Base-by-base conservation (phyloP, 2,888 invertebrate genomes). In the Cantharis flavilabris region DNA sequence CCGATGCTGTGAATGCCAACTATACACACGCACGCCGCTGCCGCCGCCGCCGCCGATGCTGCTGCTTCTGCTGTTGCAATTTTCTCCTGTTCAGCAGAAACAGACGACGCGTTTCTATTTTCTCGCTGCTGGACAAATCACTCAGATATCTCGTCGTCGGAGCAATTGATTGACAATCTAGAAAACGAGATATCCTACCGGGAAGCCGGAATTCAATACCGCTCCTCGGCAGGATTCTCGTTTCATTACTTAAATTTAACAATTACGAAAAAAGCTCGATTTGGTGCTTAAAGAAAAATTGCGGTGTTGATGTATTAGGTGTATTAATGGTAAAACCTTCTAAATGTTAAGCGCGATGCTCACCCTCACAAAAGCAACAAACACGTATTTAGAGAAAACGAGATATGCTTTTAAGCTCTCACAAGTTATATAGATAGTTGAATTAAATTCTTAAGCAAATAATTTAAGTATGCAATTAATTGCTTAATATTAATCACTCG, bases 1-100 rank as follows among this genome's bases (percentile, higher is more conserved):
- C 75, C 77, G 75, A 77, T 70, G 18, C 75, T 74, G 69, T 75
- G 77, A 71, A 70, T 75, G 74, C 74, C 77, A 74, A 30, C 70
- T 72, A 73, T 30, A 63, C 30, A 63, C 30, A 49, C 49, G 49
- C 49, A 49, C 49, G 49, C 49, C 49, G 49, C 49, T 49, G 49
- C 49, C 9, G 49, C 49, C 49, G 49, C 49, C n/a, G 49, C 49
- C 9, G 26, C 26, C 13, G 30, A 11, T 11, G 33, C 33, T 3
- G 33, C 13, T 18, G 63, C 49, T 72, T 28, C 73, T 20, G 63
- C 62, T 72, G 67, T 71, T 65, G 64, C 74, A 63, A 65, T 70
- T 71, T 69, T 73, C 71, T 77, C 73, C 65, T 71, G 62, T 67
- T 67, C n/a, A n/a, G n/a, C n/a, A 14, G 26, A n/a, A 67, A 67